Evolutionary conservation across 2,888 invertebrate genomes (phyloP), one percentile per base, ranked within the genome.

Genomic region (Polyploca ridens): DNA sequence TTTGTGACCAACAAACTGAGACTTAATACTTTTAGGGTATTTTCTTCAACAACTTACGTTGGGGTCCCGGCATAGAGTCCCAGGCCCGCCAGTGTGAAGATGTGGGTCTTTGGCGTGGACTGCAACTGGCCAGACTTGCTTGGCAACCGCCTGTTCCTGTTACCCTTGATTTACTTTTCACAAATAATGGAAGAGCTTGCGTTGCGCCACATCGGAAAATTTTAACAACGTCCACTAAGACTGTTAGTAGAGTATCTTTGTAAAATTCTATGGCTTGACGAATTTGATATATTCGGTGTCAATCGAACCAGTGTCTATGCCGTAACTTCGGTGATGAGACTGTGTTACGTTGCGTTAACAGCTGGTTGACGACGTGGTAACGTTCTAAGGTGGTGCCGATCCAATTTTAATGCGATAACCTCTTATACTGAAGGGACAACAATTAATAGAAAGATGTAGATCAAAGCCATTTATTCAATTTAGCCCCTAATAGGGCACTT

Each of bases 91-190:
- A 90, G 0, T 81, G 71, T 7, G 94, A 94, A 71, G 92, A 95
- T 74, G 95, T 95, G 0, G 96, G 95, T 0, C 75, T 95, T 13
- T 95, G 96, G 96, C 75, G 88, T 5, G 94, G 94, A 0, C 81
- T 74, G 1, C 88, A 88, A 66, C 84, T 95, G 38, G 75, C 94
- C 0, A 84, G 95, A 35, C 79, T 95, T 13, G 75, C 89, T 6
- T 93, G 93, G 91, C 69, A 75, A 6, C 92, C 91, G 0, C 33
- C 72, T 0, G 67, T 82, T 0, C 82, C 79, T 64, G 70, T 90
- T 2, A 78, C 81, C 2, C 82, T 89, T 0, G 89, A 92, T 44
- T 69, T 93, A 19, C 54, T 54, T 19, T 54, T 19, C 16, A 19
- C 54, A 54, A 54, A 54, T 19, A 58, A 64, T 33, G 88, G 88